Evolutionary conservation across 2,113 vertebrate genomes (phyloP).

Genomic region (Bos javanicus): DNA sequence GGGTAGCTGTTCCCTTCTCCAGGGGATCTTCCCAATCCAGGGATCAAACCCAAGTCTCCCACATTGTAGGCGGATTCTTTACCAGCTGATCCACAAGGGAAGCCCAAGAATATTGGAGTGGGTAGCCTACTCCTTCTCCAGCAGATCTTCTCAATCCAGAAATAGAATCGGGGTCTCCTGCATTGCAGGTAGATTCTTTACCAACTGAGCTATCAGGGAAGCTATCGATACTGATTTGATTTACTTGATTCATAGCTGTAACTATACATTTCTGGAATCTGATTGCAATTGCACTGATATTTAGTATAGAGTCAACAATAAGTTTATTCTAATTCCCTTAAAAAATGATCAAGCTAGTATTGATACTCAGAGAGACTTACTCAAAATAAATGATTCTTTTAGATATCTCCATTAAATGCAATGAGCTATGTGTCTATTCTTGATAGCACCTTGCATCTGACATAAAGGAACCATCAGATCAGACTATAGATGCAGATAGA

Average conservation of each 20-base stretch:
- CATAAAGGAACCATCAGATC: background rate
- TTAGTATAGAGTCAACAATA: slow-evolving; percentile 11
- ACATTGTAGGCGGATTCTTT: background rate
- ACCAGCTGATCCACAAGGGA: background rate
- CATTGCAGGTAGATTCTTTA: background rate
- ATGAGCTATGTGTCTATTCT: background rate
- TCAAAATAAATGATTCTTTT: background rate
- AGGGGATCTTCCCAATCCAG: background rate
- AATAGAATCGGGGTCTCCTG: background rate
- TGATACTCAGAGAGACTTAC: slow-evolving; percentile 31
- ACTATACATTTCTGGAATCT: slow-evolving; percentile 71
- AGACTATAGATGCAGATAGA: background rate
- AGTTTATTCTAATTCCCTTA: slow-evolving; percentile 41
- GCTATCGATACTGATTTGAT: background rate
- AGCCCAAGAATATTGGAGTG: background rate
- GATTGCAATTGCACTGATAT: slow-evolving; percentile 28
- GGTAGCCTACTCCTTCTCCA: background rate
- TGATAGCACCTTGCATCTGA: background rate
- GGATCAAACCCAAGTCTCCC: background rate
- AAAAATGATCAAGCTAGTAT: slow-evolving; percentile 9
- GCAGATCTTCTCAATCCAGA: background rate
- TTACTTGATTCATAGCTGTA: slow-evolving; percentile 69
- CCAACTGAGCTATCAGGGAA: background rate
- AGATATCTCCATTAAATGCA: background rate
- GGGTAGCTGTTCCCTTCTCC: background rate